phyloP scores from a whole-genome alignment of 2,888 invertebrate genomes.

The Caenorhabditis sp. region DNA sequence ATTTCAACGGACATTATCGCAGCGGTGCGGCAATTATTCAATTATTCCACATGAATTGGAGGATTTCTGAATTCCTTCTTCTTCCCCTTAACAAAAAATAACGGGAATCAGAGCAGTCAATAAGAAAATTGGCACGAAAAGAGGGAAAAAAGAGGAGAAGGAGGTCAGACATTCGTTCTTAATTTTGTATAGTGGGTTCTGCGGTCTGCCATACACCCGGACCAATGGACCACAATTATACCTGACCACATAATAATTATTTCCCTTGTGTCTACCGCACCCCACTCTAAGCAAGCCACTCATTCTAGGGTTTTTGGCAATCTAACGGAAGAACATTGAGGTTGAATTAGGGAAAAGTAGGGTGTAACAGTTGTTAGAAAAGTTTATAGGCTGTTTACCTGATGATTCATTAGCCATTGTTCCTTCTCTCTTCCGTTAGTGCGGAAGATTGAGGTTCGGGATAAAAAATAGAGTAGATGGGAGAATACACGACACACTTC shows the following conservation, averaged over 20 bases:
- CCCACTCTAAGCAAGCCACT: neutral
- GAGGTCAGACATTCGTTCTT: constrained; percentile 5
- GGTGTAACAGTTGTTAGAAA: constrained; percentile 10
- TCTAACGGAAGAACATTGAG: constrained; percentile 1
- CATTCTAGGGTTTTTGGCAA: neutral
- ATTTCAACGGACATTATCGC: constrained; percentile 41
- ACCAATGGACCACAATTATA: constrained; percentile 41
- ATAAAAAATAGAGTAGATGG: neutral
- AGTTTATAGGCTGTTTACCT: constrained; percentile 24
- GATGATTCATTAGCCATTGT: constrained; percentile 51
- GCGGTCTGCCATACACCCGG: constrained; percentile 41
- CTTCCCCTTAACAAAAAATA: neutral
- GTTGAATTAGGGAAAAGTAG: neutral
- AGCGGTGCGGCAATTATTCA: constrained; percentile 47
- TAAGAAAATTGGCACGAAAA: neutral
- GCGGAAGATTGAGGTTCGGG: constrained; percentile 22
- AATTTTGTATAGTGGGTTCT: neutral
- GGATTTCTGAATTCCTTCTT: neutral
- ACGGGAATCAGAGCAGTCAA: constrained; percentile 25
- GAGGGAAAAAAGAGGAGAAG: constrained; percentile 4
- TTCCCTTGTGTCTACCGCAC: neutral
- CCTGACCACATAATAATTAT: constrained; percentile 36
- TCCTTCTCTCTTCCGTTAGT: constrained; percentile 3
- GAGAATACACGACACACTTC: neutral
- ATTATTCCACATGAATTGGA: constrained; percentile 57